A percentile compares a stretch with the other conserved stretches of the same genome.
These are phyloP conservation scores for Sebastes wilsoni DNA, from an alignment of 2,797 vertebrate species.

Conservation along the genomic window DNA sequence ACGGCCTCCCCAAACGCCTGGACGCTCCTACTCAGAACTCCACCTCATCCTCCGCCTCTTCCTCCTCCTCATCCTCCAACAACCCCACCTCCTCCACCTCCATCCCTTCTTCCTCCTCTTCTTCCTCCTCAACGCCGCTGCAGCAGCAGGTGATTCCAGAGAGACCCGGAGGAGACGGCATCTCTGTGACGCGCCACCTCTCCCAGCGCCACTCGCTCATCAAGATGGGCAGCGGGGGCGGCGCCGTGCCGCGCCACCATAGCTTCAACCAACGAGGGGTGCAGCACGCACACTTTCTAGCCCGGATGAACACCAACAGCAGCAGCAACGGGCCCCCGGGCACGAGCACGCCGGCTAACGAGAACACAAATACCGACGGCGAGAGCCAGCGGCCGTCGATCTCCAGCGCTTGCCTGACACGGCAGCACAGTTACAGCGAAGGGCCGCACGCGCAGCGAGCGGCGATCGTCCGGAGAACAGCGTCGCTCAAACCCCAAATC, in stretches of 20 bases:
- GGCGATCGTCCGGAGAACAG: conserved; percentile 77
- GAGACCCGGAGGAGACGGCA: not conserved
- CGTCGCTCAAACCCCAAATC: conserved; percentile 81
- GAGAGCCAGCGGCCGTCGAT: conserved; percentile 34
- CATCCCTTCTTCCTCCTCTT: conserved; percentile 54
- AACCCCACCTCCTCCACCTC: conserved; percentile 68
- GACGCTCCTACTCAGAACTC: conserved; percentile 70
- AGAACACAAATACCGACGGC: not conserved
- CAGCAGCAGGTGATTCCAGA: conserved; percentile 65
- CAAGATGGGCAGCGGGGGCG: conserved; percentile 72
- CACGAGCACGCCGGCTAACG: accelerated
- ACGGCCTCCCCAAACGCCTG: conserved; percentile 73
- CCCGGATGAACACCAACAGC: conserved; percentile 81
- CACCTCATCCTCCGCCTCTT: conserved; percentile 37
- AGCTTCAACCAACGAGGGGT: conserved; percentile 76
- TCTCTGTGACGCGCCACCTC: conserved; percentile 46
- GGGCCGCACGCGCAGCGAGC: conserved; percentile 67
- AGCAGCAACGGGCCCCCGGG: conserved; percentile 55
- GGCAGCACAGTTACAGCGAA: conserved; percentile 86
- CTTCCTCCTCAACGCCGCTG: conserved; percentile 59
- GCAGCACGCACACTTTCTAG: conserved; percentile 71
- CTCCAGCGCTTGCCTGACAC: conserved; percentile 73
- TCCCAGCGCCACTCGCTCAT: conserved; percentile 81
- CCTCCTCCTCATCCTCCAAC: conserved; percentile 59
- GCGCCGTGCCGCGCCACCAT: conserved; percentile 75